These are phyloP conservation scores for Ariopsis seemanni DNA, from an alignment of 2,113 vertebrate species.

Conservation along the genomic window DNA sequence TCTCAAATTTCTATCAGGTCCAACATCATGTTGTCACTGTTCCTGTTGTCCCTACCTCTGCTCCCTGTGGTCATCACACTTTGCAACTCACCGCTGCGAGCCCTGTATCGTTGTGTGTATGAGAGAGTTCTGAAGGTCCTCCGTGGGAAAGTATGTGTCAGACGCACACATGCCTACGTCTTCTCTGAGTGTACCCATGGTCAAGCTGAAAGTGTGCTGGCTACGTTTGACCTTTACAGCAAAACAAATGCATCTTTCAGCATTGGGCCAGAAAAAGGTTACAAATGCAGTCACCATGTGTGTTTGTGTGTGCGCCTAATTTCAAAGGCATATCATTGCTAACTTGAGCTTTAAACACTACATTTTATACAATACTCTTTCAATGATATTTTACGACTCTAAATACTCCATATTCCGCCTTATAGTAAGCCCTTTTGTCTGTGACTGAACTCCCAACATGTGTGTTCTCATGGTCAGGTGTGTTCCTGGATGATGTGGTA, in stretches of 20 bases:
- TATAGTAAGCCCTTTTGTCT: background rate
- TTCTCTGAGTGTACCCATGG: conserved; percentile 72
- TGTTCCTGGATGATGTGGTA: conserved; percentile 62
- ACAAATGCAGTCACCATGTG: conserved; percentile 1
- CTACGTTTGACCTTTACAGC: conserved; percentile 66
- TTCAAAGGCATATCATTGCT: background rate
- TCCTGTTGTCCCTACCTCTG: conserved; percentile 55
- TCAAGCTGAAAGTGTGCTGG: conserved; percentile 66
- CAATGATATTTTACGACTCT: background rate
- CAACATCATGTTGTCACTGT: conserved; percentile 58
- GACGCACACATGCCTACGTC: conserved; percentile 64
- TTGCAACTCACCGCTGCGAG: conserved; percentile 22
- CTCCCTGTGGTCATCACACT: conserved; percentile 53
- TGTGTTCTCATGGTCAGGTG: conserved; percentile 48
- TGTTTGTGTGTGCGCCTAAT: background rate
- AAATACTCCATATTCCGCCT: background rate
- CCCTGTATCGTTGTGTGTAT: conserved; percentile 48
- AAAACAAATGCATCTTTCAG: conserved; percentile 52
- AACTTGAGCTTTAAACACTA: background rate
- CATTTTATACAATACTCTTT: background rate
- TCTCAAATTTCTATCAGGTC: background rate
- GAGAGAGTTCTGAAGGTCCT: conserved; percentile 44
- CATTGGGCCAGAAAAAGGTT: conserved; percentile 64
- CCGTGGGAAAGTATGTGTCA: conserved; percentile 46
- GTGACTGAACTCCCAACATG: background rate